phyloP scores from a whole-genome alignment of 2,113 vertebrate genomes.

The Lutjanus erythropterus region DNA sequence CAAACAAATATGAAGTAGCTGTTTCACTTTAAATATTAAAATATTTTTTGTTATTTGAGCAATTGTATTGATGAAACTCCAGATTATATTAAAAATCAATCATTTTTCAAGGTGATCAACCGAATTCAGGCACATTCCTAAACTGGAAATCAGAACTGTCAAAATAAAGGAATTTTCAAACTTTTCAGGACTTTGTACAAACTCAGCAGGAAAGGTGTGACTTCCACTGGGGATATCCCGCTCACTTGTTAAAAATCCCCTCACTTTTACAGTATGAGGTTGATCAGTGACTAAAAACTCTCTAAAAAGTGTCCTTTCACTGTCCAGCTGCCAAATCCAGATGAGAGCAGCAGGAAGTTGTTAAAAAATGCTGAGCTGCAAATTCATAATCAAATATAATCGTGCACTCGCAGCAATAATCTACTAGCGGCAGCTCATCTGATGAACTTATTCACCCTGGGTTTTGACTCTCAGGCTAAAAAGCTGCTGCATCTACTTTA shows the following conservation, averaged over 20 bases:
- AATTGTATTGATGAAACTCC: no score
- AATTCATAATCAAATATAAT: background rate
- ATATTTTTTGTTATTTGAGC: no score
- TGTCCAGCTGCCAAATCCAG: background rate
- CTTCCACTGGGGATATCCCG: background rate
- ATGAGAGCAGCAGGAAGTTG: background rate
- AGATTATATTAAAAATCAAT: no score
- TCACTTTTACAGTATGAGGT: background rate
- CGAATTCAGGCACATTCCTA: no score
- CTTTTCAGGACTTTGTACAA: no score
- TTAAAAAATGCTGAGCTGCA: constrained; percentile 5
- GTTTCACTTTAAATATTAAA: no score
- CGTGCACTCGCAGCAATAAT: background rate
- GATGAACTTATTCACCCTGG: background rate
- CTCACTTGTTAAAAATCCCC: background rate
- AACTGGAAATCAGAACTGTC: no score
- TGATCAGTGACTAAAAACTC: background rate
- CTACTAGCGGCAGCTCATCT: background rate
- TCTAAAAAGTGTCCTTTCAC: background rate
- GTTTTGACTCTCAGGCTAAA: background rate
- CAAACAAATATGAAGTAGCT: no score
- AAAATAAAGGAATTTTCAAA: no score
- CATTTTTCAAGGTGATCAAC: no score
- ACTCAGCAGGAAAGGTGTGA: background rate
- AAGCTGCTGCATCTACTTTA: background rate